Base-by-base conservation (phyloP, 2,888 invertebrate species). In the Habroteleia sp. region DNA sequence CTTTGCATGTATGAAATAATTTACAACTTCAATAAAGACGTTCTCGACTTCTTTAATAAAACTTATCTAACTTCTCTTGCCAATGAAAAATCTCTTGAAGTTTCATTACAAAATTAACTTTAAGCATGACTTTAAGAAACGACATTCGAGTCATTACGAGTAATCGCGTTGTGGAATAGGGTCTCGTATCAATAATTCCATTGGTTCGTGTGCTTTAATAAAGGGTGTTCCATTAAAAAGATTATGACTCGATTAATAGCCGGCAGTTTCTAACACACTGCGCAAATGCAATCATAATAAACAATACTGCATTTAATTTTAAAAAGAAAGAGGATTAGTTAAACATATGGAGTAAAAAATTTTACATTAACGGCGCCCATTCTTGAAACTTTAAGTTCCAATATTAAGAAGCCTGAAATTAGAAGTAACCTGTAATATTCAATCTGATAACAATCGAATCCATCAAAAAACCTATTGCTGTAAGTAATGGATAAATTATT, bases 181-280 rank as follows among this genome's bases (percentile, higher is more conserved):
- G 58, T 69, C 63, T 69, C 63, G 65, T 74, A 74, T 69, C 74
- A 74, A 74, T 74, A 74, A 74, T 50, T 31, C 10, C 13, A 65
- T 11, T 42, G 42, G 39, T 25, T 48, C 33, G 58, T 58, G 68
- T 56, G 68, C 69, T 74, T 74, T 63, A 69, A 74, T 69, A 74
- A 74, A 74, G 74, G 63, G 74, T 50, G 63, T 58, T 69, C 58
- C 63, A 74, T 74, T 74, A 69, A 74, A 58, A 69, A 74, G 74
- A 74, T 74, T 74, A 69, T 56, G 52, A 46, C 58, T 56, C 69
- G 74, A 74, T 74, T 74, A 69, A 74, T 63, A 74, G 62, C 44
- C 52, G 17, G 74, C 69, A 52, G 63, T 74, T 74, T 62, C 68
- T 56, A 54, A 56, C 74, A 69, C 74, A 50, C 50, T 58, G 69